Conservation (phyloP, 2,888 invertebrate species). For the Pandemis corylana region DNA sequence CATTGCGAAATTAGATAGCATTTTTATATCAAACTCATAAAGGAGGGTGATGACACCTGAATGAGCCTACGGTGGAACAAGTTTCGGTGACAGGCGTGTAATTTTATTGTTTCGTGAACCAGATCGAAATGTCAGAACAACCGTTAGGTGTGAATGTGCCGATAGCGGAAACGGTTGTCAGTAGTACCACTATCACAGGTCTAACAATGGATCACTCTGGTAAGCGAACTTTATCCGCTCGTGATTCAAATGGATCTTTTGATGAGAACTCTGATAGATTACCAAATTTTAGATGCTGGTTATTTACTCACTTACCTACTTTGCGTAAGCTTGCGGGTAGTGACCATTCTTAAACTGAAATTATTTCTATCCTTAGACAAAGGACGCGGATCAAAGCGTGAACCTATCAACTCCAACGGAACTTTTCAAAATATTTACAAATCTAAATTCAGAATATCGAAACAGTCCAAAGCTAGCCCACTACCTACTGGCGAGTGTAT, state of each 20-base stretch:
- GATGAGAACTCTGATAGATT: neutral
- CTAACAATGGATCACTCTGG: slow-evolving; percentile 29
- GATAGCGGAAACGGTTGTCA: slow-evolving; percentile 68
- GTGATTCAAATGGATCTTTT: neutral
- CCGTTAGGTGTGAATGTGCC: slow-evolving; percentile 77
- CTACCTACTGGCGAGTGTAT: slow-evolving; percentile 3
- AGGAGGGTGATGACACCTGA: slow-evolving; percentile 60
- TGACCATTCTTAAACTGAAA: neutral
- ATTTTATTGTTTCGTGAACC: slow-evolving; percentile 80
- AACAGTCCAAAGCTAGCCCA: neutral
- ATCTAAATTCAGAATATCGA: neutral
- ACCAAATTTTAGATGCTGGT: neutral
- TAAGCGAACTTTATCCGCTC: slow-evolving; percentile 26
- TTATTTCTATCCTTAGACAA: neutral
- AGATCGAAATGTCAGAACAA: slow-evolving; percentile 73
- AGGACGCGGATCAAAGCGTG: neutral
- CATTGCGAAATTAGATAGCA: slow-evolving; percentile 25
- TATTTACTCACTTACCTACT: neutral
- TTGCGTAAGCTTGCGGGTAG: neutral
- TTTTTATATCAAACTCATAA: slow-evolving; percentile 30
- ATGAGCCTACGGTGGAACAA: slow-evolving; percentile 61
- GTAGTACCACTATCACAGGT: slow-evolving; percentile 52
- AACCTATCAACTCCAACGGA: neutral
- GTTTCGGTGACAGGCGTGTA: slow-evolving; percentile 64
- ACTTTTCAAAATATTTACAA: slow-evolving; percentile 14